phyloP scores from a whole-genome alignment of 2,797 vertebrate species.

The Gymnopithys bicolor region DNA sequence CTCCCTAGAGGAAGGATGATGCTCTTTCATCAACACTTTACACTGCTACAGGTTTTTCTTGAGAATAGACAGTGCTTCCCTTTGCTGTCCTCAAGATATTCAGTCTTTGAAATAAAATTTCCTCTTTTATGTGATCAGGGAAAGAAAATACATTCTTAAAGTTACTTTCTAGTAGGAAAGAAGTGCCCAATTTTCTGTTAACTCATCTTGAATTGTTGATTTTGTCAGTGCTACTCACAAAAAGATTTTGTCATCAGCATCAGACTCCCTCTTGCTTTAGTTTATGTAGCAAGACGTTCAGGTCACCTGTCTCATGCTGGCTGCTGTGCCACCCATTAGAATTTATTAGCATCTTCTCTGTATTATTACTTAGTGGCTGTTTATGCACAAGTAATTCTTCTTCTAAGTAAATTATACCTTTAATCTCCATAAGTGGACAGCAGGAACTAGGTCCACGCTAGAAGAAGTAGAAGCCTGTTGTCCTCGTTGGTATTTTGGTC shows the following conservation, averaged over 20 bases:
- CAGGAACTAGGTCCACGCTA: not conserved
- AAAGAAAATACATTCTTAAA: not conserved
- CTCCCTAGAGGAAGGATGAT: not conserved
- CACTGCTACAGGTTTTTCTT: not conserved
- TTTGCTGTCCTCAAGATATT: not conserved
- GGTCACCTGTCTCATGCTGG: not conserved
- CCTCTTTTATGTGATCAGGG: not conserved
- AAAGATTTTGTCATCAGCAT: slow-evolving; percentile 41
- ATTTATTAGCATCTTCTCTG: slow-evolving; percentile 56
- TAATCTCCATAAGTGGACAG: slow-evolving; percentile 7
- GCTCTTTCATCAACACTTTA: not conserved
- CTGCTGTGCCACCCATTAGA: slow-evolving; percentile 4
- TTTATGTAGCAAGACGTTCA: slow-evolving; percentile 31
- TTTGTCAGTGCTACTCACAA: slow-evolving; percentile 4
- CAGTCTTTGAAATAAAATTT: not conserved
- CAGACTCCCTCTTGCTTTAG: not conserved
- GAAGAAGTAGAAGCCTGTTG: not conserved
- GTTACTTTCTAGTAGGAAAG: not conserved
- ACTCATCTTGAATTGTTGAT: not conserved
- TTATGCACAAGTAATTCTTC: slow-evolving; percentile 52
- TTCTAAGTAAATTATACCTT: slow-evolving; percentile 46
- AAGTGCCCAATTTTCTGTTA: not conserved
- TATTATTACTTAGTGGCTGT: slow-evolving; percentile 35
- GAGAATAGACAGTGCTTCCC: not conserved
- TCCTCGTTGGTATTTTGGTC: not conserved